Percentiles rank a stretch among this genome's conserved stretches.
These are phyloP conservation scores for Aythya baeri DNA, from an alignment of 2,113 vertebrate genomes.

Conservation along the genomic window DNA sequence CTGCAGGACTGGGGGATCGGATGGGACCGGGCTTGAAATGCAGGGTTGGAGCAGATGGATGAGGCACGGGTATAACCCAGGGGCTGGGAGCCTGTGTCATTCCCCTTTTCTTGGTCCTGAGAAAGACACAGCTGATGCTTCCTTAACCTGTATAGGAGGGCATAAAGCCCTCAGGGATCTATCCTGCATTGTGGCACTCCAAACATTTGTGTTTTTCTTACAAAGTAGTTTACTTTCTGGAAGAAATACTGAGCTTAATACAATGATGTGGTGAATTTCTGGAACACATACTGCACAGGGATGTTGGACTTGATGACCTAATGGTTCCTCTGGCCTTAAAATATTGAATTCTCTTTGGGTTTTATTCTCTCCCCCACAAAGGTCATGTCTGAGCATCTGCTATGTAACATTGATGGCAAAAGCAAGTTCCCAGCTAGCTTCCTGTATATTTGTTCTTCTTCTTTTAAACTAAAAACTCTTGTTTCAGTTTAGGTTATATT, in stretches of 20 bases:
- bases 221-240: background rate
- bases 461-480: background rate
- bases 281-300: accelerated
- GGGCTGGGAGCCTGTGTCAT: background rate
- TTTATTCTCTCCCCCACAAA: background rate
- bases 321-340: background rate
- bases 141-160: background rate
- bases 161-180: background rate
- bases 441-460: background rate
- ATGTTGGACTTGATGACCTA: background rate
- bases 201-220: background rate
- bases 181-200: background rate
- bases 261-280: background rate
- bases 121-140: background rate
- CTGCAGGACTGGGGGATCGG: background rate
- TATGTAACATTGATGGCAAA: background rate
- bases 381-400: background rate
- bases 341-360: background rate
- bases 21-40: background rate
- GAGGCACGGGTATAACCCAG: background rate
- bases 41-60: background rate
- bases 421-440: background rate
- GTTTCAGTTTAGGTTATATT: background rate
- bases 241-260: background rate
- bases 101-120: background rate